Evolutionary conservation across 2,797 vertebrate species (phyloP), one percentile per base, ranked within the genome.

Genomic region (Centropyge bicolor): DNA sequence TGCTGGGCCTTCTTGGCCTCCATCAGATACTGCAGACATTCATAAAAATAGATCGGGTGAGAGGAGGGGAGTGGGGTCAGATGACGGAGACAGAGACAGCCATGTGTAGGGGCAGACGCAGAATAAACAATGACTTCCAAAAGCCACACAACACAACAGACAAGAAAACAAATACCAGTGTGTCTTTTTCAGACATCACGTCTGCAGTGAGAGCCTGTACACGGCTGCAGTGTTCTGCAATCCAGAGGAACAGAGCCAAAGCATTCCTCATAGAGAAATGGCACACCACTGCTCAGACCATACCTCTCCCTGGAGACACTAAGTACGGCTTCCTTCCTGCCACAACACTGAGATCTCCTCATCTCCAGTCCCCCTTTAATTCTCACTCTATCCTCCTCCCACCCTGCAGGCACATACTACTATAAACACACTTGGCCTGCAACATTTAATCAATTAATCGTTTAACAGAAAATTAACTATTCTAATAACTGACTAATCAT

Each of bases 1-100:
- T 97, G 97, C 91, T 97, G 97, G 72, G 97, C 95, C 86, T 95
- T 96, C 68, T 96, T 97, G 76, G 95, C 96, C 40, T 98, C 97
- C 59, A 95, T 94, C 66, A 98, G 94, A 92, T 97, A 95, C 97
- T 98, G 89, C 60, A 94, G 62, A 90, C 80, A 92, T 83, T 86
- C 70, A 80, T 84, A 91, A 80, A 92, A 84, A 92, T 64, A 90
- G 78, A 85, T 84, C 74, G 51, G 83, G 70, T 85, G 78, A 88
- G 80, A 79, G 65, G 78, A 61, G 68, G 57, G 56, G 65, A 41
- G 56, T 62, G 12, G 74, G 62, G 76, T 88, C 90, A 87, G 83
- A 90, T 90, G 88, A 89, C 86, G 87, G 61, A 27, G 38, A 11
- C 6, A 68, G 72, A 68, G 78, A 72, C 70, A 68, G 68, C 51